Evolutionary conservation across 2,888 invertebrate species (phyloP).

Genomic region (Neoaliturus tenellus): DNA sequence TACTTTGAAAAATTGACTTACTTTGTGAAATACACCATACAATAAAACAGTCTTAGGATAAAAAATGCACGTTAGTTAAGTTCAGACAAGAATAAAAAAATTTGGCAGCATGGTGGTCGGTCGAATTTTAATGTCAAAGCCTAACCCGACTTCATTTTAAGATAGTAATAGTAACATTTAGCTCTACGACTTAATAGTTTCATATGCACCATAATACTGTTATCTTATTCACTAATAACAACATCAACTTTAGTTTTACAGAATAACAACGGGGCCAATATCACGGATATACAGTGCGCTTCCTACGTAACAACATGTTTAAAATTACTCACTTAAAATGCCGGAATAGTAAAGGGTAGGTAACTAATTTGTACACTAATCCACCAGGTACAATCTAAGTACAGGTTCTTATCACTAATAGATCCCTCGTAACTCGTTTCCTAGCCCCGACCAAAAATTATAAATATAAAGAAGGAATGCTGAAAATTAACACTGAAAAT

Average conservation of each 20-base stretch:
- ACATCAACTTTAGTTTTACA: slow-evolving; percentile 41
- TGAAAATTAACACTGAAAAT: slow-evolving; percentile 43
- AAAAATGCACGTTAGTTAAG: neutral
- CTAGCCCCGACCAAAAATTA: slow-evolving; percentile 32
- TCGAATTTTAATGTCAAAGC: neutral
- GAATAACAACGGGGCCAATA: slow-evolving; percentile 34
- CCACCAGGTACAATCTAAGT: slow-evolving; percentile 55
- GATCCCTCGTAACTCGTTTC: slow-evolving; percentile 31
- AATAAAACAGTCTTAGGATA: slow-evolving; percentile 19
- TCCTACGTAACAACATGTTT: slow-evolving; percentile 21
- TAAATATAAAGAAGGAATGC: slow-evolving; percentile 44
- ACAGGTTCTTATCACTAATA: slow-evolving; percentile 48
- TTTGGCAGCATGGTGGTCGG: slow-evolving; percentile 20
- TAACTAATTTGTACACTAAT: slow-evolving; percentile 57
- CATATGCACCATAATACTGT: slow-evolving; percentile 29
- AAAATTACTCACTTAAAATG: slow-evolving; percentile 34
- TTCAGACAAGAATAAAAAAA: neutral
- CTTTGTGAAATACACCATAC: neutral
- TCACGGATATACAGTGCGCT: neutral
- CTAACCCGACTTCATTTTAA: slow-evolving; percentile 17
- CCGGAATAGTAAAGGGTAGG: slow-evolving; percentile 41
- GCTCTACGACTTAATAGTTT: neutral
- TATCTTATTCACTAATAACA: slow-evolving; percentile 40
- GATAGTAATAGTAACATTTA: slow-evolving; percentile 11
- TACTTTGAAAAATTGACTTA: slow-evolving; percentile 14